Base-by-base conservation (phyloP, 1,140 invertebrate genomes). In the Sitobion miscanthi region DNA sequence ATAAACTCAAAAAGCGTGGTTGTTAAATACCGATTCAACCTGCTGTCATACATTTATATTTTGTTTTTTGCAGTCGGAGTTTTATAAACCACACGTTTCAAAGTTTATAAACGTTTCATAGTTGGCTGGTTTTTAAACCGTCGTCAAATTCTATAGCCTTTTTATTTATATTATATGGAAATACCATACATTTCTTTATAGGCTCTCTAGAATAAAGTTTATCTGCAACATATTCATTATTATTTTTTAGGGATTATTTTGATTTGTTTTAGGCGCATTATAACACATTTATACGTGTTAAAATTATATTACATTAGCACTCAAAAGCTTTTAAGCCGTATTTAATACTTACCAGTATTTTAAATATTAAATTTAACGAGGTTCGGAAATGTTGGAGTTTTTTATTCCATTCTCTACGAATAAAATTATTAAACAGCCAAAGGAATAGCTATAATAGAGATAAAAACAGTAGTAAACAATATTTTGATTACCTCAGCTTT, bases 321-420 rank as follows among this genome's bases (percentile, higher is more conserved):
- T 90, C 38, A 69, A 69, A 90, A 90, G 57, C 89, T 90, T 69
- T 90, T 90, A 90, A 90, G 57, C 89, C 38, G 23, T 69, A 69
- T 69, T 90, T 69, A 90, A 69, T 88, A 45, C 89, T 90, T 47
- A 62, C 38, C 89, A 69, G 57, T 45, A 45, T 90, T 90, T 62
- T 90, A 69, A 90, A 90, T 62, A 62, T 90, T 90, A 90, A 62
- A 62, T 69, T 90, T 69, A 45, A 89, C 21, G 88, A 89, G 35
- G 20, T 89, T 54, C n/a, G 20, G 52, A 89, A 89, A 38, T 57
- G 52, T 6, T 54, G 49, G 4, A n/a, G 35, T 89, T 57, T 89
- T 89, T 23, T 25, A 57, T 89, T 42, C 23, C 30, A 89, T 89
- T 54, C 87, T 52, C 8, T 17, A 14, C 1, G n/a, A 23, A 57